These are phyloP conservation scores for Corydoras maculifer DNA, from an alignment of 2,113 vertebrate species.

Conservation along the genomic window DNA sequence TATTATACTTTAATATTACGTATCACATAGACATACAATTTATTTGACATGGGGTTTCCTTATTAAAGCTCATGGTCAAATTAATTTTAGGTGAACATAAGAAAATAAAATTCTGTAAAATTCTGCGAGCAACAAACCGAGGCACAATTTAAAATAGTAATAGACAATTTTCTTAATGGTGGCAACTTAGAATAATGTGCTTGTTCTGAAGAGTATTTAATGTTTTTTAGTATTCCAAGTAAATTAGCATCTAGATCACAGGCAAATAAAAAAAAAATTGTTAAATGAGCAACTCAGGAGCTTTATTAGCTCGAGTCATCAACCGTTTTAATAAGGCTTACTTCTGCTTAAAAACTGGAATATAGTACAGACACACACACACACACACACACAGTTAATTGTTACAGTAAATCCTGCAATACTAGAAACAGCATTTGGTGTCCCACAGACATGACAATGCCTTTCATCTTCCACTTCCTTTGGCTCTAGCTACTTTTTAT, in stretches of 20 bases:
- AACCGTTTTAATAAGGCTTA: constrained; percentile 4
- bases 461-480: neutral
- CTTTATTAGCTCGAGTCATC: constrained; percentile 27
- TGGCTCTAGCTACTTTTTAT: constrained; percentile 6
- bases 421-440: neutral
- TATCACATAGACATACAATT: too few species aligned
- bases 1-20: too few species aligned
- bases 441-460: neutral
- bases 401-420: neutral
- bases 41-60: too few species aligned
- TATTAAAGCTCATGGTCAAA: too few species aligned
- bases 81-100: too few species aligned
- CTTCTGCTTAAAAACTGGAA: neutral
- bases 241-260: neutral
- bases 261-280: neutral
- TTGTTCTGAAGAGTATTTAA: too few species aligned
- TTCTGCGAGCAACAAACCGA: too few species aligned
- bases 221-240: too few species aligned
- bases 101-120: too few species aligned
- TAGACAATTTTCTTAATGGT: too few species aligned
- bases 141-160: too few species aligned
- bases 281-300: constrained; percentile 17
- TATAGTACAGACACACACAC: neutral
- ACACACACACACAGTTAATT: constrained; percentile 2
- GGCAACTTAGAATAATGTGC: too few species aligned